A percentile compares a stretch with the other conserved stretches of the same genome.
Conservation (phyloP, 2,797 vertebrate genomes). For the Peromyscus attwateri region DNA sequence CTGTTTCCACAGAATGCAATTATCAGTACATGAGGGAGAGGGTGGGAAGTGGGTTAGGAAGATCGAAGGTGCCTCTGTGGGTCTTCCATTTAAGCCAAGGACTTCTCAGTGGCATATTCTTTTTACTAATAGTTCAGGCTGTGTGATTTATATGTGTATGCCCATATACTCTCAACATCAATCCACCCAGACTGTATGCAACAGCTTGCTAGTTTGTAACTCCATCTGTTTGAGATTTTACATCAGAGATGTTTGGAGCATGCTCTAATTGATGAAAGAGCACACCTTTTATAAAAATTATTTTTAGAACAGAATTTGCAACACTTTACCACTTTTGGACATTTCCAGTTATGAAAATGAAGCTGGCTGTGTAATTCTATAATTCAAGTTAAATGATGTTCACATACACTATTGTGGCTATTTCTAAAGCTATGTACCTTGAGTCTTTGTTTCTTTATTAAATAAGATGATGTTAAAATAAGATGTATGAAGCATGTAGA, state of each 20-base stretch:
- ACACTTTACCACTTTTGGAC: background rate
- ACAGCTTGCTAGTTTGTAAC: constrained; percentile 25
- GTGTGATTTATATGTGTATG: background rate
- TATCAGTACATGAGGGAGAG: background rate
- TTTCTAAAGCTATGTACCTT: constrained; percentile 15
- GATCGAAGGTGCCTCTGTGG: background rate
- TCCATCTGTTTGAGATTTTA: constrained; percentile 43
- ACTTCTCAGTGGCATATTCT: background rate
- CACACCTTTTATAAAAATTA: background rate
- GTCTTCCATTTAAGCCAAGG: background rate
- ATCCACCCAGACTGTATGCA: background rate
- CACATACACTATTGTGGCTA: background rate
- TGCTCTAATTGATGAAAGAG: background rate
- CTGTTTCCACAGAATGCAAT: background rate
- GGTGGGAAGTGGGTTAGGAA: background rate
- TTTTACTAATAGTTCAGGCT: constrained; percentile 2
- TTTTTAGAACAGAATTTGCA: background rate
- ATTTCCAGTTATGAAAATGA: constrained; percentile 52
- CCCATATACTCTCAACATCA: background rate
- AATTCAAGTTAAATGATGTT: constrained; percentile 23
- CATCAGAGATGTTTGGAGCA: background rate
- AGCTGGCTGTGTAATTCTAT: background rate
- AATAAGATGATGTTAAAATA: constrained; percentile 28
- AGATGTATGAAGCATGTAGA: background rate
- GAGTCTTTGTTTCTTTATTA: background rate